Evolutionary conservation across 2,797 vertebrate species (phyloP).

Genomic region (Synaphobranchus kaupii): DNA sequence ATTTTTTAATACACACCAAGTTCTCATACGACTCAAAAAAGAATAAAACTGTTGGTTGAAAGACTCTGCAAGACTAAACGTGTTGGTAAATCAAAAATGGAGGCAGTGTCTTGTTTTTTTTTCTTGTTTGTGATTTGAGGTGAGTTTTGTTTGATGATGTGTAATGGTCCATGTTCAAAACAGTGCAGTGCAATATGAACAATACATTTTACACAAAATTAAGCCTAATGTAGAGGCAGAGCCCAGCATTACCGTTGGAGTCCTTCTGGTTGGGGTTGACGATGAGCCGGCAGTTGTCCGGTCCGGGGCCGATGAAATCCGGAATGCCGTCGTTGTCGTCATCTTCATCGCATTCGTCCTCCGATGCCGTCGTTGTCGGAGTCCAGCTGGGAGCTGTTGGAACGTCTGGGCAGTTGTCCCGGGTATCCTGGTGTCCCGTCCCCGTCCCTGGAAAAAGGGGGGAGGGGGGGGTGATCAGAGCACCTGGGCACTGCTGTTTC

Average conservation of each 20-base stretch:
- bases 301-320: constrained; percentile 74
- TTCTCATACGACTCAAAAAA: too few relatives aligned
- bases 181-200: too few relatives aligned
- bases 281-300: constrained; percentile 89
- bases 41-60: too few relatives aligned
- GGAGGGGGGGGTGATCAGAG: neutral
- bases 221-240: too few relatives aligned
- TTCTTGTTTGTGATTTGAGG: neutral
- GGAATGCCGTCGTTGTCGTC: constrained; percentile 92
- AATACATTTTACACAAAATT: too few relatives aligned
- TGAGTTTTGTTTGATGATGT: too few relatives aligned
- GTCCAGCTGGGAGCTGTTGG: constrained; percentile 95
- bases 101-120: neutral
- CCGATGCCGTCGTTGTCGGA: constrained; percentile 90
- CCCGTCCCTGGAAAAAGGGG: constrained; percentile 76
- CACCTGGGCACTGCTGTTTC: neutral
- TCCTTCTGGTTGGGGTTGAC: constrained; percentile 65
- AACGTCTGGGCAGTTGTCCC: constrained; percentile 91
- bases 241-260: constrained; percentile 40
- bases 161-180: too few relatives aligned
- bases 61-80: too few relatives aligned
- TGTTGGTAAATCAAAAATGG: too few relatives aligned
- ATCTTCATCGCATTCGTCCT: constrained; percentile 90
- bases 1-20: too few relatives aligned
- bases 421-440: constrained; percentile 93